phyloP scores from a whole-genome alignment of 2,113 vertebrate genomes.

The Podarcis raffonei region DNA sequence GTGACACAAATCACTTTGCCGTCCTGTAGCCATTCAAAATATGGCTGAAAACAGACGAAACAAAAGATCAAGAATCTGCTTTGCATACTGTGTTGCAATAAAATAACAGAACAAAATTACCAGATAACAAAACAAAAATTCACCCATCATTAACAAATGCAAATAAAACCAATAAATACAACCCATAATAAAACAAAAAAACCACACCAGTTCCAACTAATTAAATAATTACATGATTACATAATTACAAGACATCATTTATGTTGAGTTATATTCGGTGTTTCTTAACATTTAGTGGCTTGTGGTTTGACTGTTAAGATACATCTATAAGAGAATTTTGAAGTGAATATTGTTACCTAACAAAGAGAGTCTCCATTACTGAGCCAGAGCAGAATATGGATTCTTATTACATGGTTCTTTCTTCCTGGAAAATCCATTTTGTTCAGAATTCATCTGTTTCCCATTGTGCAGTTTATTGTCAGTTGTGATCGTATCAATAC shows the following conservation, averaged over 20 bases:
- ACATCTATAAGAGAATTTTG: not conserved
- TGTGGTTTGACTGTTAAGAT: not conserved
- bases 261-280: not conserved
- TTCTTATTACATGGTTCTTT: not conserved
- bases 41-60: no score
- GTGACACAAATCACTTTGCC: not conserved
- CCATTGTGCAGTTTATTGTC: not conserved
- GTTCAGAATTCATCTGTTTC: not conserved
- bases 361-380: not conserved
- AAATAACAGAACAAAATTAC: no score
- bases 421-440: slow-evolving; percentile 1
- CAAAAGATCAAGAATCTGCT: no score
- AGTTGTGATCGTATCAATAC: not conserved
- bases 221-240: no score
- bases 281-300: no score
- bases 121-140: no score
- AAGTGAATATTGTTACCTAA: not conserved
- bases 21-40: not conserved
- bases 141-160: no score
- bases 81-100: no score
- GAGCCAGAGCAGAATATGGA: not conserved
- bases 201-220: no score
- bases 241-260: no score
- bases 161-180: no score
- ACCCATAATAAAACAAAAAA: no score